Evolutionary conservation across 1,140 invertebrate species (phyloP), one percentile per base, ranked within the genome.

Genomic region (Branchinecta lindahli): DNA sequence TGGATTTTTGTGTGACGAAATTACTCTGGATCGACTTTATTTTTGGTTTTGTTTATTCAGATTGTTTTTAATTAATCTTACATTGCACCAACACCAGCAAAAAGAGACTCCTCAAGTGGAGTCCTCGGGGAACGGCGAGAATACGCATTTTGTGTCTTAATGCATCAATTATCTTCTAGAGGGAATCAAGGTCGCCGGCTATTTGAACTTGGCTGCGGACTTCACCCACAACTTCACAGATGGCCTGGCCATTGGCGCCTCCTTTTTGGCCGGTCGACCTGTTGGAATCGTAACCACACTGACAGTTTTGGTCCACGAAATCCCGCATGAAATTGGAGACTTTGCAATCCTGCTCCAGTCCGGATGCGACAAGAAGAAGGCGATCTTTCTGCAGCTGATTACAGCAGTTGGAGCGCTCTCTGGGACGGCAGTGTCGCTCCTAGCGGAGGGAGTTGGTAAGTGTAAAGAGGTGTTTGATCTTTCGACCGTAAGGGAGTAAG

Each of bases 251-350:
- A 96, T 98, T 77, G 94, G 95, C 67, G 94, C 94, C 8, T 96
- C 94, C n/a, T 98, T 89, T 79, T 84, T 96, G 73, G 92, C 91
- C 74, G 93, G 94, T 8, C 83, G 86, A 74, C 87, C 79, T 75
- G 82, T 91, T 73, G 91, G 90, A 12, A 83, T 91, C 66, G 83
- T 96, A 8, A 97, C 95, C 8, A 96, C 94, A 20, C 80, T 94
- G 44, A 96, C 92, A 2, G 96, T 98, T 77, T 82, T 98, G 44
- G 81, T 98, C 46, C 95, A 98, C 80, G 95, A 98, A 84, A 87
- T 98, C 72, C 95, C 95, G 68, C 95, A 98, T 82, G 95, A 98
- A 83, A 96, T 98, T 77, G 95, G 95, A 68, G 95, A 98, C 81
- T 98, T 96, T 85, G 94, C 95, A 46, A 96, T 98, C 79, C 83